Percentiles rank a stretch among this genome's conserved stretches.
Evolutionary conservation across 64 coral and sea anemone species (phyloP).

Genomic region (Montipora efflorescens): DNA sequence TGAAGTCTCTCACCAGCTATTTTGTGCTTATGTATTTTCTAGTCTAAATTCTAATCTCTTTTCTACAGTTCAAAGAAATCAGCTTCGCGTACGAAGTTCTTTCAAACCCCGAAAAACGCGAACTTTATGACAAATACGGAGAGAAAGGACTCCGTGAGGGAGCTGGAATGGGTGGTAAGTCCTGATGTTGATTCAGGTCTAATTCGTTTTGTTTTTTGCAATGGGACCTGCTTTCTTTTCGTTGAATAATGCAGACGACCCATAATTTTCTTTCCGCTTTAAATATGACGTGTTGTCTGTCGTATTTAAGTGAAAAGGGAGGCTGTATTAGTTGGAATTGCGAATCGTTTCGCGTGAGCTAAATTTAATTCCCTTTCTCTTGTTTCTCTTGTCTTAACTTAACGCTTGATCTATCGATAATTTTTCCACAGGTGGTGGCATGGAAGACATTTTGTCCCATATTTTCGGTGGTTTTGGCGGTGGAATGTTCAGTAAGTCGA

Average conservation of each 20-base stretch:
- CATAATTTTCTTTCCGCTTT: slow-evolving; percentile 43
- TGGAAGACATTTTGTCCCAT: slow-evolving; percentile 97
- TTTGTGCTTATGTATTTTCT: background rate
- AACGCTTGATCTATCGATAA: background rate
- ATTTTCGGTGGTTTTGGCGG: slow-evolving; percentile 98
- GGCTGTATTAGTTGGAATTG: background rate
- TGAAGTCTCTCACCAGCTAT: background rate
- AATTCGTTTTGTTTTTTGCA: background rate
- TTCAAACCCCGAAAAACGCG: slow-evolving; percentile 96
- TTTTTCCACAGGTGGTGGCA: slow-evolving; percentile 74
- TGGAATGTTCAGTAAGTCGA: slow-evolving; percentile 93
- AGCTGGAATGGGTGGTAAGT: slow-evolving; percentile 78
- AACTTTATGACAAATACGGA: slow-evolving; percentile 96
- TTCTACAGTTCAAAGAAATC: slow-evolving; percentile 96
- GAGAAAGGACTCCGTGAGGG: slow-evolving; percentile 97
- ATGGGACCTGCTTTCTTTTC: background rate
- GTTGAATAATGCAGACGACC: background rate
- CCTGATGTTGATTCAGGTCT: background rate
- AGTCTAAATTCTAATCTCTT: background rate
- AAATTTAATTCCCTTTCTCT: too few species aligned
- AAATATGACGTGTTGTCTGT: slow-evolving; percentile 7
- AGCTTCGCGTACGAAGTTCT: slow-evolving; percentile 96
- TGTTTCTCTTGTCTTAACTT: background rate
- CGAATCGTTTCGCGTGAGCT: background rate
- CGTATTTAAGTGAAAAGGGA: background rate